Conservation (phyloP, 2,888 invertebrate species). For the Cinara cedri region DNA sequence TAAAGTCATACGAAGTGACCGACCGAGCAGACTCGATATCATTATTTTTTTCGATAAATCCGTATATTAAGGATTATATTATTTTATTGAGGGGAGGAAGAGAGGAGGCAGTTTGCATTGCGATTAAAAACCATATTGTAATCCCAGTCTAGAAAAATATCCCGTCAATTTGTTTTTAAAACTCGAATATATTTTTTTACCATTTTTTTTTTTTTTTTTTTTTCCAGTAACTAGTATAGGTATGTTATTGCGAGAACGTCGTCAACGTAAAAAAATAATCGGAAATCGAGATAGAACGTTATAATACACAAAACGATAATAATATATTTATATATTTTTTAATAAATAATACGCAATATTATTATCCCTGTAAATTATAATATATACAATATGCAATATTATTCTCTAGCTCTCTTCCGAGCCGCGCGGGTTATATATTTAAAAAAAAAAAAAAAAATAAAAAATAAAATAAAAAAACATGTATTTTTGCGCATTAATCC, state of each 20-base stretch:
- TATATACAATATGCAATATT: neutral
- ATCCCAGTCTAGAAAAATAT: neutral
- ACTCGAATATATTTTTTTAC: neutral
- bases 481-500: conserved; percentile 29
- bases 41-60: neutral
- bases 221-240: too few relatives aligned
- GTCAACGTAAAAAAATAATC: conserved; percentile 18
- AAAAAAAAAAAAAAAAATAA: too few relatives aligned
- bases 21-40: too few relatives aligned
- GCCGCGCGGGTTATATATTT: too few relatives aligned
- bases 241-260: conserved; percentile 15
- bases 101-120: neutral
- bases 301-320: too few relatives aligned
- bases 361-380: conserved; percentile 34
- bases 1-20: too few relatives aligned
- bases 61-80: neutral
- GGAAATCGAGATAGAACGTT: neutral
- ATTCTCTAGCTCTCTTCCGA: too few relatives aligned
- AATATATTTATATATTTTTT: conserved; percentile 8
- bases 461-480: neutral
- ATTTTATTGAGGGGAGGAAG: too few relatives aligned
- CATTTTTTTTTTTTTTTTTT: too few relatives aligned
- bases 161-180: neutral
- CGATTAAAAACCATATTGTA: neutral
- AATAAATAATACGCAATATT: neutral